Base-by-base conservation (phyloP, 1,140 invertebrate species). In the Psix sp. region DNA sequence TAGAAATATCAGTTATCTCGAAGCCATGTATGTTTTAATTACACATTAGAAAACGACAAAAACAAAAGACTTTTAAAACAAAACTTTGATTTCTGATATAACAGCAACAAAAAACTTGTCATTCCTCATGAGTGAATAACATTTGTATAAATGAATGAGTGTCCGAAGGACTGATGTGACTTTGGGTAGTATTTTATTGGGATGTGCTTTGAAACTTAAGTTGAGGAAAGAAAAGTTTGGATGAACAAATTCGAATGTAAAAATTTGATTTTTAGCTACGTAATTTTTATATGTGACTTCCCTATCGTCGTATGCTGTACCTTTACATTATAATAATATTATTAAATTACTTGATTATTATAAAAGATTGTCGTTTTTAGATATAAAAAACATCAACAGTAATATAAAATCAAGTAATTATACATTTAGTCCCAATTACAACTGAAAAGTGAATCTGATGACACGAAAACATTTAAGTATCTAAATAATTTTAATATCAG, bases 41-140 rank as follows among this genome's bases (percentile, higher is more conserved):
- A n/a, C n/a, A n/a, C n/a, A 45, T 33, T 17, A 20, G 7, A 20
- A 13, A 9, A 31, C 24, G 26, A 40, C n/a, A 15, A 33, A 29
- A 36, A 42, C 18, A 20, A 26, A 42, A 24, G 5, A 9, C n/a
- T n/a, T n/a, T n/a, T n/a, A n/a, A n/a, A n/a, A n/a, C n/a, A n/a
- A 40, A 39, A 33, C 6, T 42, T 21, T 56, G 5, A 48, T 56
- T 49, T 48, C 24, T 56, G 10, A 39, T 16, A 18, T 11, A 31
- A 48, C 2, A 36, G n/a, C 5, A 29, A 20, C 66, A 66, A 49
- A 68, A 17, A 75, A 75, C 60, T 75, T 70, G 49, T 71, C 73
- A 75, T 75, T 75, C 73, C 73, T 75, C 66, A 63, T 76, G 60
- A 67, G 62, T 67, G 60, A 67, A 76, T 71, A 72, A 60, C 51